Conservation (phyloP, 2,113 vertebrate genomes). For the Plotosus lineatus region DNA sequence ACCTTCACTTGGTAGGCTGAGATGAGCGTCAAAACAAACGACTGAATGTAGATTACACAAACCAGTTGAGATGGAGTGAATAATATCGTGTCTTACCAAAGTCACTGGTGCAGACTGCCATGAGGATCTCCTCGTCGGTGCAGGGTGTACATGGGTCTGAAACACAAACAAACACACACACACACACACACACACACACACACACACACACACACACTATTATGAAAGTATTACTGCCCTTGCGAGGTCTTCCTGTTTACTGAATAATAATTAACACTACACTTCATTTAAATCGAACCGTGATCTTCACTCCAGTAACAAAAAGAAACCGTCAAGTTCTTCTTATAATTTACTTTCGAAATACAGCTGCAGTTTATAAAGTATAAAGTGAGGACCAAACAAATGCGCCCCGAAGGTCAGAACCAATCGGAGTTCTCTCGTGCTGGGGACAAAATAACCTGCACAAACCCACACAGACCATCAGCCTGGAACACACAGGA, state of each 20-base stretch:
- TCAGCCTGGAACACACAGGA: neutral
- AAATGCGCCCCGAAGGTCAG: neutral
- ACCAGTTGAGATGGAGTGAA: neutral
- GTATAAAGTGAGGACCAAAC: neutral
- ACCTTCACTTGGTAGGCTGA: too few species aligned
- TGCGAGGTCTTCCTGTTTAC: too few species aligned
- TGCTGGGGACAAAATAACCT: neutral
- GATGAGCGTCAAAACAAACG: too few species aligned
- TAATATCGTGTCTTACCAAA: slow-evolving; percentile 78
- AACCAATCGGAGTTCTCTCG: neutral
- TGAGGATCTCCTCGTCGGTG: slow-evolving; percentile 85
- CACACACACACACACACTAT: slow-evolving; percentile 55
- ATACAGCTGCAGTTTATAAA: neutral
- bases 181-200: slow-evolving; percentile 49
- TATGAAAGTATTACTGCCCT: neutral
- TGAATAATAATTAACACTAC: neutral
- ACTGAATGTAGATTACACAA: too few species aligned
- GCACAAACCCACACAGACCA: neutral
- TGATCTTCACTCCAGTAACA: neutral
- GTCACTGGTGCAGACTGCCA: slow-evolving; percentile 91
- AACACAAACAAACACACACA: slow-evolving; percentile 29
- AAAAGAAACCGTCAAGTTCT: neutral
- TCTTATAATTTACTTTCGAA: neutral
- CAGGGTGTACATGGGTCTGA: slow-evolving; percentile 85
- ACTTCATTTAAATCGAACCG: neutral